Base-by-base conservation (phyloP, 2,888 invertebrate genomes). In the Chrysolina oricalcia region DNA sequence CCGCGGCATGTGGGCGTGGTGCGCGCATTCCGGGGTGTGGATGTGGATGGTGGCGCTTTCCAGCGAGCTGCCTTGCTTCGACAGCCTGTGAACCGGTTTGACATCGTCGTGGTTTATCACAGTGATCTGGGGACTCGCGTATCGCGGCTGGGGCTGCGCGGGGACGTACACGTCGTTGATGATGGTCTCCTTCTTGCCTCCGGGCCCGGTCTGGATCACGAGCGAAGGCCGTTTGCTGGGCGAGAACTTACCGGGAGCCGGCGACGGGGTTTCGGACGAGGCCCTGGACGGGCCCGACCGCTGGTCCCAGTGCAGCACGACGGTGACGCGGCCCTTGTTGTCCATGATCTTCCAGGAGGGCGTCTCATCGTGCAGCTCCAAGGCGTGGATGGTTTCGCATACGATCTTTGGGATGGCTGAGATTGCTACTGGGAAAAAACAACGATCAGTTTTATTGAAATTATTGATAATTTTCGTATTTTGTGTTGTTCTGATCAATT, bases 341-440 rank as follows among this genome's bases (percentile, higher is more conserved):
- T 97, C 97, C 97, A 97, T 97, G 92, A 97, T 97, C 91, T 97
- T 97, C 97, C 97, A 97, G 91, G 97, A 96, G 88, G 97, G 97
- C 89, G 97, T 96, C 91, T 97, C 97, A 95, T 97, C 96, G 92
- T 97, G 97, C 89, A 97, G 92, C 91, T 97, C 96, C 92, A 97
- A 91, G 83, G 97, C 96, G 92, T 96, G 96, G 89, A 97, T 97
- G 88, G 97, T 97, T 92, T 97, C 97, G 93, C 97, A 97, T 90
- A 97, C 97, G 92, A 97, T 97, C 91, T 96, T 95, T 86, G 98
- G 98, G 86, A 98, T 97, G 87, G 97, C 96, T 89, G 96, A 95
- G 91, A 98, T 96, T 86, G 96, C 98, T 98, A 89, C 88, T 89
- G 85, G 86, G 86, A 87, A 80, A 83, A 81, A 83, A 73, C 50